Conservation (phyloP, 2,113 vertebrate species). For the Microcebus ravelobensis region DNA sequence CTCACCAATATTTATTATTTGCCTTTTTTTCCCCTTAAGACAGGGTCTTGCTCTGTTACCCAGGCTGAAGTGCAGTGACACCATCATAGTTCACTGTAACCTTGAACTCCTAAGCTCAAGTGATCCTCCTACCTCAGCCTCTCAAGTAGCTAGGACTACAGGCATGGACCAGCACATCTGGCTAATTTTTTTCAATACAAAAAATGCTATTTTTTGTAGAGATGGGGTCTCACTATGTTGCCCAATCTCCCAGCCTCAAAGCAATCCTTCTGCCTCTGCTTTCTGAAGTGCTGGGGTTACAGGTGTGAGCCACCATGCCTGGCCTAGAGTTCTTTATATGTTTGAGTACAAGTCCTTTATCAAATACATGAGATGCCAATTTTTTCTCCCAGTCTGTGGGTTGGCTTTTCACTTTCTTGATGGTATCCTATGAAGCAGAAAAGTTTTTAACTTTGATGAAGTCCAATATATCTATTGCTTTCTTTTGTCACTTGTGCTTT, state of each 20-base stretch:
- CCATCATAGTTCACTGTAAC: neutral
- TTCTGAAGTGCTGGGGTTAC: no score
- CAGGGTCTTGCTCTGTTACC: neutral
- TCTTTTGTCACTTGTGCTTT: neutral
- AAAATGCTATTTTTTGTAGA: no score
- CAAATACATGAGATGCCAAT: no score
- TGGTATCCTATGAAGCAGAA: neutral
- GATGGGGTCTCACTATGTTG: no score
- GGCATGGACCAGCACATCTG: no score
- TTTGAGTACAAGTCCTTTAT: no score
- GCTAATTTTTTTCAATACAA: no score
- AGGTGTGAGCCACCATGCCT: no score
- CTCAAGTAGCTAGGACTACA: neutral
- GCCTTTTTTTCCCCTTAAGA: neutral
- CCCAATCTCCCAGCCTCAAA: no score
- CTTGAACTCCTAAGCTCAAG: neutral
- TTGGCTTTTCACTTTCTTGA: neutral
- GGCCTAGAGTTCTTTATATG: no score
- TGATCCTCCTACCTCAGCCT: accelerated
- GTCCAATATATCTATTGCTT: neutral
- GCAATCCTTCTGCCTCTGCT: no score
- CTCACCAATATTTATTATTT: neutral
- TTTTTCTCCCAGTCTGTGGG: no score
- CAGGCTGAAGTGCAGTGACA: neutral
- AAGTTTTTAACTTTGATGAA: neutral